Base-by-base conservation (phyloP, 2,888 invertebrate species). In the Agonopterix subpropinquella region DNA sequence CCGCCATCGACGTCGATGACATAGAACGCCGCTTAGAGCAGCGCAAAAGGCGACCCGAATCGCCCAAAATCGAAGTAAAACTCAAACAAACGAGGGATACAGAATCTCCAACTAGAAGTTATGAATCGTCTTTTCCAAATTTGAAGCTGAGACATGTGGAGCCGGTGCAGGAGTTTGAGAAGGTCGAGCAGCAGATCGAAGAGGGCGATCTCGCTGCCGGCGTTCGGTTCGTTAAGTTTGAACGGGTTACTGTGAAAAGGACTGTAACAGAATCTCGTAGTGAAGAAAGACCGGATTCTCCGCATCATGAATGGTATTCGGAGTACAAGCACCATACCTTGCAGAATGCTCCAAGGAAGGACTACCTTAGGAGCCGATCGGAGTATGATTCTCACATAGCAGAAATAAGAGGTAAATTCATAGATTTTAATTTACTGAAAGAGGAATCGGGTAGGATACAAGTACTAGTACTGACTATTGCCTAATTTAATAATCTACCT, bases 361-460 rank as follows among this genome's bases (percentile, higher is more conserved):
- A 94, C 61, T 93, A 91, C 67, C 90, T 92, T 57, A 90, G 95
- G 73, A 95, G 93, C 82, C 93, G 93, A 74, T 94, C 93, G 67
- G 94, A 95, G 80, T 96, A 94, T 82, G 96, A 96, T 81, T 92
- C 93, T 49, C 96, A 96, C 83, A 96, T 96, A 75, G 94, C 92
- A 64, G 92, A 93, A 84, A 95, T 95, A 73, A 92, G 93, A 95
- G 95, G 96, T 96, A 91, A 89, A 39, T 28, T 28, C 7, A 28
- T 28, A 28, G 28, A 28, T 28, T 28, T 28, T 28, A 28, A 28
- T 28, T 28, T 7, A 28, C 5, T 28, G 4, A 28, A 28, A 28
- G 28, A 28, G 28, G 28, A 28, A 28, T 28, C 5, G 7, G 28
- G 28, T 28, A 28, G 28, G 28, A 5, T 28, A 4, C 18, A 3